These are phyloP conservation scores for Ophiothrix spiculata DNA, from an alignment of 35 echinoderm and acorn worm species.

Conservation along the genomic window DNA sequence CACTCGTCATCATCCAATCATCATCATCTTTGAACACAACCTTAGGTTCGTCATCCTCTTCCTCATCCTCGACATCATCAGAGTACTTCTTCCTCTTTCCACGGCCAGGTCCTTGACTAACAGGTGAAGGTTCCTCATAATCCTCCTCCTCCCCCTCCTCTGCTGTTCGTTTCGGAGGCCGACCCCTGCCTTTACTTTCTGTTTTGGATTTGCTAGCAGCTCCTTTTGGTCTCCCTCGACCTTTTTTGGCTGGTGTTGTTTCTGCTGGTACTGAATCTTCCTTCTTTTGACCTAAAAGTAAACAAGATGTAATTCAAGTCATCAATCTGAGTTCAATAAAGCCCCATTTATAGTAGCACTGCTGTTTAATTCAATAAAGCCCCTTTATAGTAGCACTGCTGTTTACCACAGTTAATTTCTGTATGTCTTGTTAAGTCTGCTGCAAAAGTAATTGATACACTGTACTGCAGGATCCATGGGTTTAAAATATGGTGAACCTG, in stretches of 20 bases:
- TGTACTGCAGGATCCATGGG: too few relatives aligned
- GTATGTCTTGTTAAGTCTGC: too few relatives aligned
- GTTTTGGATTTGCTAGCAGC: conserved; percentile 1
- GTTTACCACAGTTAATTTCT: too few relatives aligned
- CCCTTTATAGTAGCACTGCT: too few relatives aligned
- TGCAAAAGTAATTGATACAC: too few relatives aligned
- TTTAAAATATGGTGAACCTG: too few relatives aligned
- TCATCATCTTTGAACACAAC: conserved; percentile 42
- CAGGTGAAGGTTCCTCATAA: neutral
- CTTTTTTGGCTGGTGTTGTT: conserved; percentile 32
- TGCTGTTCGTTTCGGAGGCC: conserved; percentile 6
- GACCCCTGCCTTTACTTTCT: conserved; percentile 44
- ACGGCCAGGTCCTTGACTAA: neutral
- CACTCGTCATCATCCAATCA: conserved; percentile 13
- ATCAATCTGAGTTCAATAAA: too few relatives aligned
- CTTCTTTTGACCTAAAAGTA: neutral
- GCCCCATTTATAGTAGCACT: too few relatives aligned
- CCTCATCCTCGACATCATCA: neutral
- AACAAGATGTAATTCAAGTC: neutral
- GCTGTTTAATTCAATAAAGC: too few relatives aligned
- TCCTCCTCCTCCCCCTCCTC: conserved; percentile 56
- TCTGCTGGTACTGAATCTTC: conserved; percentile 13
- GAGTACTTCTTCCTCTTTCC: conserved; percentile 14
- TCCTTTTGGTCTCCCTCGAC: conserved; percentile 34
- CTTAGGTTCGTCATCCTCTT: conserved; percentile 15